Conservation (phyloP, 2,113 vertebrate species). For the Vulpes ferrilata region DNA sequence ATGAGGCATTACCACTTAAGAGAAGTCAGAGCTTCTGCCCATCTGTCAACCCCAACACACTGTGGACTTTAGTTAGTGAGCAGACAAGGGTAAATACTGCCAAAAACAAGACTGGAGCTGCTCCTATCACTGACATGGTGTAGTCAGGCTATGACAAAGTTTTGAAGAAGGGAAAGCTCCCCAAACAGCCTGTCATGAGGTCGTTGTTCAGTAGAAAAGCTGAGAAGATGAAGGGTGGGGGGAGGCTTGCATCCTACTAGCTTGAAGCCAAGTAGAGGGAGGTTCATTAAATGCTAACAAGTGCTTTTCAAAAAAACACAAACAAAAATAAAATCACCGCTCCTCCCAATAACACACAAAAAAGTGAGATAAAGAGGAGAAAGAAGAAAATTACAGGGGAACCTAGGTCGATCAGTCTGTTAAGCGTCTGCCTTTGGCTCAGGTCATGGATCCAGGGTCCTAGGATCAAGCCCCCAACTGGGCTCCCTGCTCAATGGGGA, state of each 20-base stretch:
- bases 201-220: neutral
- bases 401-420: no score
- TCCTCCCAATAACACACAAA: neutral
- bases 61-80: neutral
- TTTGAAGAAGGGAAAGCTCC: neutral
- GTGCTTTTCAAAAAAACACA: neutral
- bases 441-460: no score
- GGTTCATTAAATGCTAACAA: neutral
- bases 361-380: neutral
- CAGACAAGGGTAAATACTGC: neutral
- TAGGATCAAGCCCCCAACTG: no score
- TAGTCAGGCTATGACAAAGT: neutral
- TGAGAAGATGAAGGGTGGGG: neutral
- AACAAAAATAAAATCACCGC: neutral
- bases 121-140: neutral
- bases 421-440: no score
- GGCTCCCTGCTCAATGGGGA: no score
- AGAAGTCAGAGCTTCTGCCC: neutral
- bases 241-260: neutral
- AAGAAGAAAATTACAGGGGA: constrained; percentile 43
- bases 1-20: neutral
- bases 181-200: neutral
- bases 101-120: neutral
- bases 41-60: neutral
- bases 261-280: neutral